A percentile compares a stretch with the other conserved stretches of the same genome.
Conservation (phyloP, 2,113 vertebrate genomes). For the Coptodon bakossiorum region DNA sequence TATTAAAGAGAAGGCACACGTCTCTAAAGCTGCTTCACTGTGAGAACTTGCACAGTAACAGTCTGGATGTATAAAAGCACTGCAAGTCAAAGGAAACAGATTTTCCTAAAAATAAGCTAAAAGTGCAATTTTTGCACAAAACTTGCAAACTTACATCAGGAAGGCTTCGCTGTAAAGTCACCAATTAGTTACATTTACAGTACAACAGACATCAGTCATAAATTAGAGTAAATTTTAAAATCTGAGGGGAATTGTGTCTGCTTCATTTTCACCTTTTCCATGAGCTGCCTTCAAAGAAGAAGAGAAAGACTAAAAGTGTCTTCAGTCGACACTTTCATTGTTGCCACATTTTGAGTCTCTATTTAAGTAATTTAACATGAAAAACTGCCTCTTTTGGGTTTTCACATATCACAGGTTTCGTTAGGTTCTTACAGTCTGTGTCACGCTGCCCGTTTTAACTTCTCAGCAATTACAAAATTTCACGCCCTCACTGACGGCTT, state of each 20-base stretch:
- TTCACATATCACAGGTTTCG: rapidly evolving
- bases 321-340: neutral
- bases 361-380: neutral
- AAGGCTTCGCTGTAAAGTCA: neutral
- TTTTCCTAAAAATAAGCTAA: neutral
- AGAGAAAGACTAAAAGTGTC: neutral
- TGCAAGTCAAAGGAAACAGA: rapidly evolving
- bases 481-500: neutral
- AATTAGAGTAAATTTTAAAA: rapidly evolving
- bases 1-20: neutral
- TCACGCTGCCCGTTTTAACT: neutral
- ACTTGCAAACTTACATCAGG: neutral
- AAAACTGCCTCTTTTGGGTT: rapidly evolving
- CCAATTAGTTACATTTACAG: neutral
- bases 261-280: neutral
- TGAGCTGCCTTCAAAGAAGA: neutral
- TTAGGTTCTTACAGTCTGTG: neutral
- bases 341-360: neutral
- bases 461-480: neutral
- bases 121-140: neutral
- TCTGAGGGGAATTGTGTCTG: neutral
- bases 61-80: neutral
- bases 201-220: rapidly evolving
- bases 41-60: rapidly evolving
- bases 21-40: neutral